Evolutionary conservation across 2,113 vertebrate genomes (phyloP).

Genomic region (Archocentrus centrarchus): DNA sequence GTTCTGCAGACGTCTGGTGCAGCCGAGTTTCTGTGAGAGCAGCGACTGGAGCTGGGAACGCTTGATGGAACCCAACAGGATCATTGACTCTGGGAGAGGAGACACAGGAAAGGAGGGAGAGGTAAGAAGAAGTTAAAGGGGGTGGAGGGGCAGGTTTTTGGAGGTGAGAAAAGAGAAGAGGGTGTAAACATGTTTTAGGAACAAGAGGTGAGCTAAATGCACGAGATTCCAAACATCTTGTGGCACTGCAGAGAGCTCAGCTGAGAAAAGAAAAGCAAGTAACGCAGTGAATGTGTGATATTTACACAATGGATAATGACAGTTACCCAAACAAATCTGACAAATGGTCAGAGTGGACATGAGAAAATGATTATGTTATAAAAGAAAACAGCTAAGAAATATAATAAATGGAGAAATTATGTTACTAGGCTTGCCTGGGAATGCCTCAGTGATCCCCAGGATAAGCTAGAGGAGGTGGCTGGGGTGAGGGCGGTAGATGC

Average conservation of each 20-base stretch:
- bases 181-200: not conserved
- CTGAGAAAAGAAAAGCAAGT: not conserved
- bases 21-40: constrained; percentile 88
- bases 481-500: not conserved
- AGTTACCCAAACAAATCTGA: too few relatives aligned
- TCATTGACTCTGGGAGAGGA: constrained; percentile 92
- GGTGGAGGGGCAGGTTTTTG: not conserved
- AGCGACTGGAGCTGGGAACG: constrained; percentile 90
- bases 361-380: too few relatives aligned
- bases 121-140: not conserved
- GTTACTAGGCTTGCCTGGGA: too few relatives aligned
- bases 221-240: constrained; percentile 30
- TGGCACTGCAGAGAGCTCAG: constrained; percentile 43
- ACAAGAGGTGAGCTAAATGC: not conserved
- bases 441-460: too few relatives aligned
- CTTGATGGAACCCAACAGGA: constrained; percentile 96
- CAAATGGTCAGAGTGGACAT: too few relatives aligned
- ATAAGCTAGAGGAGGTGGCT: too few relatives aligned
- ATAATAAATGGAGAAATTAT: too few relatives aligned
- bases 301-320: too few relatives aligned
- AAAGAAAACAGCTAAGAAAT: too few relatives aligned
- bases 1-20: constrained; percentile 82
- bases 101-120: not conserved
- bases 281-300: not conserved
- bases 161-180: not conserved